Evolutionary conservation across 2,888 invertebrate species (phyloP).

Genomic region (Drosophila tripunctata): DNA sequence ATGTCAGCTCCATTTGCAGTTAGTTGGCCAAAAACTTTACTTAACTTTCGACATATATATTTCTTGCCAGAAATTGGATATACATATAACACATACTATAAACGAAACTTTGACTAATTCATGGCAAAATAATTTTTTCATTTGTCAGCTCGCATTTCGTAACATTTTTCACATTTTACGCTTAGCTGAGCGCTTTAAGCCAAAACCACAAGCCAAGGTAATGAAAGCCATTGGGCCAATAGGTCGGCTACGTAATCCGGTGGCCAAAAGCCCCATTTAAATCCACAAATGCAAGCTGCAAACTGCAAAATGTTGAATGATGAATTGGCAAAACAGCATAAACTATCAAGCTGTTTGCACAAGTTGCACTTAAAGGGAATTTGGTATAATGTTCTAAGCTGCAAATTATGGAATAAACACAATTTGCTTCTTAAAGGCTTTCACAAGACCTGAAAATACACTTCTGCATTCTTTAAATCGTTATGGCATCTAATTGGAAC

Average conservation of each 20-base stretch:
- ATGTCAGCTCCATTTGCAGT: slow-evolving; percentile 19
- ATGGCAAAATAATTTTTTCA: slow-evolving; percentile 35
- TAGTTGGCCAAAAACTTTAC: neutral
- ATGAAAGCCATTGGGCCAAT: neutral
- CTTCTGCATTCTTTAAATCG: neutral
- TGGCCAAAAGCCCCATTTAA: slow-evolving; percentile 13
- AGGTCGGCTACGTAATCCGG: slow-evolving; percentile 18
- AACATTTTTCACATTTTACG: slow-evolving; percentile 7
- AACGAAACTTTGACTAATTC: slow-evolving; percentile 42
- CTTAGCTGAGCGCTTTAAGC: slow-evolving; percentile 4
- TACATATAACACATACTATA: no score
- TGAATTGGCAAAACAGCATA: slow-evolving; percentile 3
- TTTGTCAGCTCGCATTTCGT: slow-evolving; percentile 29
- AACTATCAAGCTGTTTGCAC: slow-evolving; percentile 35
- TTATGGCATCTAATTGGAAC: neutral
- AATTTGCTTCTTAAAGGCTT: neutral
- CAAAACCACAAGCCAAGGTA: slow-evolving; percentile 9
- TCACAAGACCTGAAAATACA: neutral
- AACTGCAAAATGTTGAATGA: slow-evolving; percentile 26
- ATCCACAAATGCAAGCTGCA: slow-evolving; percentile 14
- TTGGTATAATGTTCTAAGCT: slow-evolving; percentile 2
- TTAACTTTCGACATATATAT: neutral
- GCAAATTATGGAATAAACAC: neutral
- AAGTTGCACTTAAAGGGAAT: slow-evolving; percentile 29
- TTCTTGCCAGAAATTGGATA: neutral